phyloP scores from a whole-genome alignment of 2,113 vertebrate genomes.

The Sterrhoptilus dennistouni region DNA sequence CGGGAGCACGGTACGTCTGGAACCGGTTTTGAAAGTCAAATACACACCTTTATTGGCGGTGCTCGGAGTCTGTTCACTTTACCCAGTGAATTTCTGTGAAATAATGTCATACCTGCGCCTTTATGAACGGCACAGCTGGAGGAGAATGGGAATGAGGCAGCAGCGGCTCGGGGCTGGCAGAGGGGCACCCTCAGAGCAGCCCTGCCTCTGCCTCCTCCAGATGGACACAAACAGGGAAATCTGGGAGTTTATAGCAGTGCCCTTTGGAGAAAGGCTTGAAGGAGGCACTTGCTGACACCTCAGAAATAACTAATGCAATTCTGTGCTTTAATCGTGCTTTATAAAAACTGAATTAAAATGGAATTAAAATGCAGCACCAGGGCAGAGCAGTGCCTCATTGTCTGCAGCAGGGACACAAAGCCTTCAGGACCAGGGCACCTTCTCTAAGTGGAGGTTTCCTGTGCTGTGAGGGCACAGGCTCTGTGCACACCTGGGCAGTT shows the following conservation, averaged over 20 bases:
- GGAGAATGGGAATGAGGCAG: conserved; percentile 1
- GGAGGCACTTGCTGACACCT: not conserved
- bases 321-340: not conserved
- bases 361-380: not conserved
- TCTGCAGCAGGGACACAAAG: not conserved
- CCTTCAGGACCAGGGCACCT: not conserved
- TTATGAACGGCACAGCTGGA: not conserved
- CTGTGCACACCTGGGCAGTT: too few species aligned
- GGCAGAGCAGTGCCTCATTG: not conserved
- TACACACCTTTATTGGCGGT: conserved; percentile 33
- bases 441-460: not conserved
- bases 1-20: not conserved
- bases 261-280: not conserved
- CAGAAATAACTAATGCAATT: not conserved
- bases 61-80: not conserved
- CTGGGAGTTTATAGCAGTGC: accelerated
- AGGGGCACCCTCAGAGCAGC: not conserved
- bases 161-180: not conserved
- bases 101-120: conserved; percentile 21
- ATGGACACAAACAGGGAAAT: not conserved
- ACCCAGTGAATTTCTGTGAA: conserved; percentile 19
- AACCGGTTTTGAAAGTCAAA: conserved; percentile 59
- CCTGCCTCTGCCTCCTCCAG: not conserved
- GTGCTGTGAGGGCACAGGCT: accelerated
- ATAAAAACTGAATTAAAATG: not conserved